Conservation (phyloP, 2,888 invertebrate species). For the Phengaris arion region DNA sequence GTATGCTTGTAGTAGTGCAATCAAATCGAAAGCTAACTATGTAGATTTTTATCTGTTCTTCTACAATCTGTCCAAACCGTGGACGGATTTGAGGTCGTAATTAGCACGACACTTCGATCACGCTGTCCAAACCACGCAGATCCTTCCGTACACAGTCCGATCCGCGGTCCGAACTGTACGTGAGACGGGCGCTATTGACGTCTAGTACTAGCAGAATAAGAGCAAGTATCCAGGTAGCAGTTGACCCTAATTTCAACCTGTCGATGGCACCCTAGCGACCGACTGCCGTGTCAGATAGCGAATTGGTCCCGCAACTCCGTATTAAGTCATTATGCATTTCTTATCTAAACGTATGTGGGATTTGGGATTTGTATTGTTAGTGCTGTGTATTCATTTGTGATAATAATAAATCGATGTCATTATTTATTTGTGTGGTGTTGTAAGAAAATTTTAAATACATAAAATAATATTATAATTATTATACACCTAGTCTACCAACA, state of each 20-base stretch:
- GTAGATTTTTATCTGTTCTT: too few species aligned
- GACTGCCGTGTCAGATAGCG: neutral
- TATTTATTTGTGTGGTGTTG: neutral
- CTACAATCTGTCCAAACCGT: too few species aligned
- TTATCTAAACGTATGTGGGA: slow-evolving; percentile 6
- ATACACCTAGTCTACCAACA: neutral
- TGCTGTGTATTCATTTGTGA: neutral
- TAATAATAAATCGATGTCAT: neutral
- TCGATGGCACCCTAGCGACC: slow-evolving; percentile 7
- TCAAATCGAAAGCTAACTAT: too few species aligned
- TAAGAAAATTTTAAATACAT: neutral
- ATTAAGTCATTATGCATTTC: slow-evolving; percentile 6
- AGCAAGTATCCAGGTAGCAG: neutral
- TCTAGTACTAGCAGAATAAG: neutral
- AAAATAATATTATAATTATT: neutral
- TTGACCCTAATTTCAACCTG: neutral
- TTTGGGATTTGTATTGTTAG: neutral
- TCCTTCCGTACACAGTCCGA: too few species aligned
- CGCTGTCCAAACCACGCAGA: too few species aligned
- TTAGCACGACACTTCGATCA: too few species aligned
- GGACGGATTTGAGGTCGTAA: too few species aligned
- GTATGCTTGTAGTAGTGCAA: too few species aligned
- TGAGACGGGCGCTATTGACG: neutral
- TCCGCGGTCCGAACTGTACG: too few species aligned
- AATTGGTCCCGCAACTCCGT: neutral